These are phyloP conservation scores for Sitophilus oryzae DNA, from an alignment of 1,140 invertebrate species.

Conservation along the genomic window DNA sequence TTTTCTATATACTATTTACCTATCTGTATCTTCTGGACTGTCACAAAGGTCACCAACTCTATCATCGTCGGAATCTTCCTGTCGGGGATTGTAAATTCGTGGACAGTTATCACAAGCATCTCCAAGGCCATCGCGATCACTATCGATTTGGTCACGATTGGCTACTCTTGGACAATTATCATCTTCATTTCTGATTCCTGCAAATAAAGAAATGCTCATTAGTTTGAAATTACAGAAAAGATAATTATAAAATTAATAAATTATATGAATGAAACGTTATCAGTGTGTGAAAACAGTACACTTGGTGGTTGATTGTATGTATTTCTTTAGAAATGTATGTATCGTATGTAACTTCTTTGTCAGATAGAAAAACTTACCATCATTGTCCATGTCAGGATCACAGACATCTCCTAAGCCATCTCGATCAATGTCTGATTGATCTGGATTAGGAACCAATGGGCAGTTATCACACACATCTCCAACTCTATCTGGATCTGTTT, in stretches of 20 bases:
- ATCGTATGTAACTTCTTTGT: too few relatives aligned
- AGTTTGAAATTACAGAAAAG: too few relatives aligned
- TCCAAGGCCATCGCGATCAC: slow-evolving; percentile 68
- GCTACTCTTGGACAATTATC: slow-evolving; percentile 63
- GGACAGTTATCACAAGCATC: slow-evolving; percentile 84
- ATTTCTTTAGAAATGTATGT: too few relatives aligned
- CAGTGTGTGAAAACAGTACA: too few relatives aligned
- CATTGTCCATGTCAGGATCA: slow-evolving; percentile 84
- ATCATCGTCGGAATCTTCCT: slow-evolving; percentile 65
- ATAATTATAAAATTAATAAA: neutral
- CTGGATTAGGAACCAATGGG: slow-evolving; percentile 71
- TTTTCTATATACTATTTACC: too few relatives aligned
- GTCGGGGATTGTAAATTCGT: slow-evolving; percentile 61
- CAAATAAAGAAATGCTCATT: too few relatives aligned
- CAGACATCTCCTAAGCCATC: slow-evolving; percentile 80
- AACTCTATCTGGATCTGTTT: slow-evolving; percentile 63
- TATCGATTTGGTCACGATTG: slow-evolving; percentile 70
- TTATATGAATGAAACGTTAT: neutral
- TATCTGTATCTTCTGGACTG: slow-evolving; percentile 59
- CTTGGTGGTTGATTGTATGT: too few relatives aligned
- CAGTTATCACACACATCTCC: slow-evolving; percentile 96
- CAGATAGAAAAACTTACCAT: slow-evolving; percentile 52
- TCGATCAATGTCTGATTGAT: slow-evolving; percentile 76
- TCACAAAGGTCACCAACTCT: slow-evolving; percentile 69
- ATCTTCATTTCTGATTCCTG: slow-evolving; percentile 27